Evolutionary conservation across 2,113 vertebrate genomes (phyloP).

Genomic region (Ariopsis seemanni): DNA sequence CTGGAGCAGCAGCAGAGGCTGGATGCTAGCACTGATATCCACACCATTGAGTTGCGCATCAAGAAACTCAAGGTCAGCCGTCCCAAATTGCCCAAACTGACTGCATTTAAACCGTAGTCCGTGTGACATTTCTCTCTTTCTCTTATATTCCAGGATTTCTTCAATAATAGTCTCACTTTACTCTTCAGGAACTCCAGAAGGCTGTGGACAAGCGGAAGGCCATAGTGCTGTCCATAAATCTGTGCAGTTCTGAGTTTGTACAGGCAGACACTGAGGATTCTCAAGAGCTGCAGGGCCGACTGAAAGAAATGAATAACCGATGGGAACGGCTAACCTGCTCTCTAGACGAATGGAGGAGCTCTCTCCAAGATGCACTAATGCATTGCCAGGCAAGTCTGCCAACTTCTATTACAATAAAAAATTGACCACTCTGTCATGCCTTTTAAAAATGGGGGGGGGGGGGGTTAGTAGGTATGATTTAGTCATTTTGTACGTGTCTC

Average conservation of each 20-base stretch:
- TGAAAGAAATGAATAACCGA: slow-evolving; percentile 89
- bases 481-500: neutral
- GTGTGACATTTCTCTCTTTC: neutral
- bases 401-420: neutral
- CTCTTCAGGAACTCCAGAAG: slow-evolving; percentile 88
- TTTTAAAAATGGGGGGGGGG: neutral
- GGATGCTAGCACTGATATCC: slow-evolving; percentile 85
- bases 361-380: slow-evolving; percentile 88
- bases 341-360: slow-evolving; percentile 87
- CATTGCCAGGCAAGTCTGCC: slow-evolving; percentile 88
- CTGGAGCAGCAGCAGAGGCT: slow-evolving; percentile 79
- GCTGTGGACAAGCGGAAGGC: slow-evolving; percentile 91
- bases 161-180: neutral
- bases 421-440: neutral
- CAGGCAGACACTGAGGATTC: slow-evolving; percentile 78
- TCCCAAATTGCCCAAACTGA: neutral
- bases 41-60: slow-evolving; percentile 86
- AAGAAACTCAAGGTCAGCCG: slow-evolving; percentile 87
- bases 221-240: slow-evolving; percentile 91
- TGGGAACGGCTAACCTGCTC: slow-evolving; percentile 85
- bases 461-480: neutral
- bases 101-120: neutral
- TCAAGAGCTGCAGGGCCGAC: slow-evolving; percentile 77
- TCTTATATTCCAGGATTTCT: neutral
- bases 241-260: slow-evolving; percentile 92